Evolutionary conservation across 2,888 invertebrate genomes (phyloP).

Genomic region (Acheta domesticus): DNA sequence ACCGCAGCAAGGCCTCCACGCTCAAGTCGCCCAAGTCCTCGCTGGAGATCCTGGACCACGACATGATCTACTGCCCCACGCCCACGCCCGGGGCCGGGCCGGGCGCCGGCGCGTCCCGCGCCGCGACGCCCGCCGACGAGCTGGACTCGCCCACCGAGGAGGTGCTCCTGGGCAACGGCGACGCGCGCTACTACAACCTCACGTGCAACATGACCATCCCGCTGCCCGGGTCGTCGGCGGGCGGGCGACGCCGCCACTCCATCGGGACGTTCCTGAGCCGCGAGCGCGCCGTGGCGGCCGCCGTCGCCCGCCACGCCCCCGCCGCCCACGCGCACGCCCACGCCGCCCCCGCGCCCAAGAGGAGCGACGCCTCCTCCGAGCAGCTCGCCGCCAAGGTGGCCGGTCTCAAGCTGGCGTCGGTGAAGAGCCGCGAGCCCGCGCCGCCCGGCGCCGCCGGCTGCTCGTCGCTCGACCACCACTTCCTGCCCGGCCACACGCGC

Average conservation of each 20-base stretch:
- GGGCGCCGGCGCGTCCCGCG: conserved; percentile 44
- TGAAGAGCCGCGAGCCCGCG: not conserved
- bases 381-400: not conserved
- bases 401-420: not conserved
- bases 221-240: conserved; percentile 50
- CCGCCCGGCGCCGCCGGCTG: not conserved
- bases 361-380: conserved; percentile 43
- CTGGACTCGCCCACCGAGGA: conserved; percentile 43
- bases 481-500: not conserved
- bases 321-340: conserved; percentile 39
- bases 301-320: not conserved
- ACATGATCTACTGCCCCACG: conserved; percentile 19
- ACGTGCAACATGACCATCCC: conserved; percentile 47
- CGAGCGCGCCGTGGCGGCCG: conserved; percentile 20
- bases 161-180: conserved; percentile 37
- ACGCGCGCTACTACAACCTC: conserved; percentile 53
- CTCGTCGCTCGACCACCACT: not conserved
- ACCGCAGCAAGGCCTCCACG: not conserved
- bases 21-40: conserved; percentile 23
- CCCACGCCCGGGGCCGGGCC: conserved; percentile 34
- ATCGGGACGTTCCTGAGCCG: conserved; percentile 62
- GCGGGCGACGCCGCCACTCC: conserved; percentile 58
- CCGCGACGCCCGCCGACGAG: conserved; percentile 52
- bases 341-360: conserved; percentile 34
- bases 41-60: not conserved